These are phyloP conservation scores for Drosophila lini DNA, from an alignment of 1,140 invertebrate genomes.

Conservation along the genomic window DNA sequence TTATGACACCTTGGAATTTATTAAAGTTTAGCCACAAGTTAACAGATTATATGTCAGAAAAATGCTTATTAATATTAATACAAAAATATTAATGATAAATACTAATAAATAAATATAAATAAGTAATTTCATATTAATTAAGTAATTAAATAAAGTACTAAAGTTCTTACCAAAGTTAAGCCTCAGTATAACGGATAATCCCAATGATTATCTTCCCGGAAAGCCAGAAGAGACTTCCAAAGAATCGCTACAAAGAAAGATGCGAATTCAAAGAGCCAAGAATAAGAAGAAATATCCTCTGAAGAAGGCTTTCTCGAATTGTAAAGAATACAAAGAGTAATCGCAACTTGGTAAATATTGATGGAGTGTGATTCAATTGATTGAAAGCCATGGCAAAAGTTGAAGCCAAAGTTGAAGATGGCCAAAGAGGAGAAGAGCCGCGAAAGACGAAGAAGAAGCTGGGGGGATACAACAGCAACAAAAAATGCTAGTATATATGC, in stretches of 20 bases:
- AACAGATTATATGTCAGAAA: too few species aligned
- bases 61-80: too few species aligned
- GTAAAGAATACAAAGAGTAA: slow-evolving; percentile 2
- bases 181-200: neutral
- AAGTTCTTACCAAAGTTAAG: neutral
- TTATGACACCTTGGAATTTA: too few species aligned
- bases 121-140: neutral
- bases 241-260: neutral
- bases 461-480: neutral
- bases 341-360: slow-evolving; percentile 17
- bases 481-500: slow-evolving; percentile 15
- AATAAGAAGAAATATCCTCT: neutral
- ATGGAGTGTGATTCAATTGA: slow-evolving; percentile 48
- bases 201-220: neutral
- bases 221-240: neutral
- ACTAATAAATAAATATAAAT: neutral
- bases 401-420: slow-evolving; percentile 24
- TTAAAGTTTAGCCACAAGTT: too few species aligned
- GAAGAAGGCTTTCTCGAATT: neutral
- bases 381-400: slow-evolving; percentile 34
- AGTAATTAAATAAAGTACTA: too few species aligned
- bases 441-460: neutral
- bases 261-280: neutral
- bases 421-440: neutral
- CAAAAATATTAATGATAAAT: too few species aligned